phyloP scores from a whole-genome alignment of 2,797 vertebrate species.

The Fistularia tabacaria region DNA sequence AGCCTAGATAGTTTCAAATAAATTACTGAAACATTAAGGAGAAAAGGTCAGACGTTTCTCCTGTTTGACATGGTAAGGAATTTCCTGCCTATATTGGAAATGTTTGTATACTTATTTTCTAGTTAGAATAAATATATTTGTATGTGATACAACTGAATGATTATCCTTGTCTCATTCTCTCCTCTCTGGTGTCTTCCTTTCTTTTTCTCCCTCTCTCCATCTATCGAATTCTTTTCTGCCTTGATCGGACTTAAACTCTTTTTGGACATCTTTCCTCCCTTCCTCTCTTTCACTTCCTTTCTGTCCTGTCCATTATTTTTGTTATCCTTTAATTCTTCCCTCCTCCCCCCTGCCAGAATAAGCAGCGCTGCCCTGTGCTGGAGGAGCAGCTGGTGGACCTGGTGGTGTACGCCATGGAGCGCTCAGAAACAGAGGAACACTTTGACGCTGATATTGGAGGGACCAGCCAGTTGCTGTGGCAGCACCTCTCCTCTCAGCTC shows the following conservation, averaged over 20 bases:
- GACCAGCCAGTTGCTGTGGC: conserved; percentile 97
- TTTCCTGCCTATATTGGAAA: no score
- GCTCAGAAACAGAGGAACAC: conserved; percentile 97
- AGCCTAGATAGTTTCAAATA: no score
- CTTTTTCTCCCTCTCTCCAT: conserved; percentile 8
- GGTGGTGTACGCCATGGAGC: conserved; percentile 99
- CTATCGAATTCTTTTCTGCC: neutral
- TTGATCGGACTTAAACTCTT: conserved; percentile 3
- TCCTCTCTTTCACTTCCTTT: conserved; percentile 24
- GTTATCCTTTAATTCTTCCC: conserved; percentile 41
- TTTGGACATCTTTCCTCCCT: neutral
- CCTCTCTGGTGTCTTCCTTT: conserved; percentile 7
- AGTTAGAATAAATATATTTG: neutral
- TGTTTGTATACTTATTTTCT: no score
- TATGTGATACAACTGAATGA: conserved; percentile 27
- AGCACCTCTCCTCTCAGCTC: conserved; percentile 99
- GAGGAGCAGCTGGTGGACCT: conserved; percentile 99
- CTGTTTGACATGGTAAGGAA: no score
- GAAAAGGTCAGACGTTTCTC: no score
- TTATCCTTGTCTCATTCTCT: conserved; percentile 20
- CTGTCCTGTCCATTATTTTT: conserved; percentile 14
- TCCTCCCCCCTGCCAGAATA: conserved; percentile 82
- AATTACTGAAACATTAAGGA: no score
- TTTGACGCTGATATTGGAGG: conserved; percentile 89
- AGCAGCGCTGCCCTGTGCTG: conserved; percentile 96